Evolutionary conservation across 2,888 invertebrate species (phyloP).

Genomic region (Lasius platythorax): DNA sequence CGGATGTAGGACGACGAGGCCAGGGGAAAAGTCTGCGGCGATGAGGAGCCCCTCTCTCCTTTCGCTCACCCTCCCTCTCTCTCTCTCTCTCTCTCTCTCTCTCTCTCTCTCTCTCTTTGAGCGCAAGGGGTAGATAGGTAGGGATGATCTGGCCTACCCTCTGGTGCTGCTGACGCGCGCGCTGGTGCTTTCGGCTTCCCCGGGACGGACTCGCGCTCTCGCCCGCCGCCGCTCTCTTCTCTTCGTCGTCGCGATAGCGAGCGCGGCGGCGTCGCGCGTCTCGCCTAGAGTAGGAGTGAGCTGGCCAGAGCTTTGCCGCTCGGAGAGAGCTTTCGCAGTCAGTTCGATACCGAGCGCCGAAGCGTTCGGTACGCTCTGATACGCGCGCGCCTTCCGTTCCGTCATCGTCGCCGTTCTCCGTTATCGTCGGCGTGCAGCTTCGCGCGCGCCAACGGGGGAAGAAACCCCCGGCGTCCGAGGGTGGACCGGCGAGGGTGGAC

Average conservation of each 20-base stretch:
- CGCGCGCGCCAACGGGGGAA: neutral
- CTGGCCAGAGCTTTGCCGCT: constrained; percentile 45
- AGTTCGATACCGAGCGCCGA: constrained; percentile 77
- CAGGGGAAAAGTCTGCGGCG: constrained; percentile 43
- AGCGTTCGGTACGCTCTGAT: constrained; percentile 64
- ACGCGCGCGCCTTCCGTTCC: neutral
- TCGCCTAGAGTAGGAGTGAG: constrained; percentile 51
- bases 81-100: neutral
- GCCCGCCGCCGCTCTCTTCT: constrained; percentile 39
- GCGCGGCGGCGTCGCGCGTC: constrained; percentile 63
- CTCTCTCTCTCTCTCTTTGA: constrained; percentile 7
- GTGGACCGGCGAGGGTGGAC: neutral
- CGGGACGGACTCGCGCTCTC: constrained; percentile 62
- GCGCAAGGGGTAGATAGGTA: constrained; percentile 36
- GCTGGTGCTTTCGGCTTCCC: constrained; percentile 62
- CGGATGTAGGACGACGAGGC: constrained; percentile 37
- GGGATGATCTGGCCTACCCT: constrained; percentile 55
- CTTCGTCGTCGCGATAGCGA: constrained; percentile 58
- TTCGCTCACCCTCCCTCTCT: constrained; percentile 1
- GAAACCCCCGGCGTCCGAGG: neutral
- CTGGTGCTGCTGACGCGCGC: constrained; percentile 52
- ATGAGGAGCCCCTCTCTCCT: constrained; percentile 12
- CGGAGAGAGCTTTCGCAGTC: constrained; percentile 53
- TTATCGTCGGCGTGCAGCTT: constrained; percentile 6
- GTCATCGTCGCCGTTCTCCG: neutral